Evolutionary conservation across 2,113 vertebrate genomes (phyloP), one percentile per base, ranked within the genome.

Genomic region (Picathartes gymnocephalus): DNA sequence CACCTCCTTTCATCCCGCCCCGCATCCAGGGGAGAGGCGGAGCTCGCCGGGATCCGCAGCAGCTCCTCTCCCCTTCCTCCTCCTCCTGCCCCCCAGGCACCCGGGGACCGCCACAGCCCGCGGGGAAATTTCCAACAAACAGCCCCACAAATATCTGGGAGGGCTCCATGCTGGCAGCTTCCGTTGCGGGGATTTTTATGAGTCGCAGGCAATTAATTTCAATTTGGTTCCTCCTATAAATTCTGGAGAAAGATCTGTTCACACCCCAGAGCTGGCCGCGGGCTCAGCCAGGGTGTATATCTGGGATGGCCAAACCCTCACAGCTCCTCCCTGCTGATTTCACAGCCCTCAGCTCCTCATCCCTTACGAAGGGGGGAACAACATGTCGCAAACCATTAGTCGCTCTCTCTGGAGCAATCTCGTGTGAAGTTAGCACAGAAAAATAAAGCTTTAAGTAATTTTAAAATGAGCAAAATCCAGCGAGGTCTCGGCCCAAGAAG

Each of bases 241-340:
- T 1, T 2, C 40, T n/a, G 11, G 44, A 69, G 33, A 25, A 65
- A 76, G 3, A 28, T 35, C 56, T 61, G 0, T 66, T 77, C 57
- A 22, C n/a, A 51, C 3, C 25, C 21, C 40, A 15, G 79, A 74
- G 47, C 27, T 8, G 5, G 33, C 25, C n/a, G 50, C 0, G 0
- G 53, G n/a, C 58, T 90, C 62, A 47, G 10, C 47, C 62, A n/a
- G 30, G 37, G 22, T 40, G 27, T 14, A 31, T 72, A 93, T 24
- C 28, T 31, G 18, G 15, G 24, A 53, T 5, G 64, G 25, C 17
- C 57, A 91, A 60, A 81, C 54, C 48, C 21, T 54, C 33, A 2
- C 76, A 56, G 15, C 65, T 79, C 53, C 47, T 86, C 48, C 81
- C 28, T 10, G 58, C 79, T 90, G 58, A 54, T 42, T 53, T 73